These are phyloP conservation scores for Vanessa cardui DNA, from an alignment of 2,888 invertebrate genomes.

Conservation along the genomic window DNA sequence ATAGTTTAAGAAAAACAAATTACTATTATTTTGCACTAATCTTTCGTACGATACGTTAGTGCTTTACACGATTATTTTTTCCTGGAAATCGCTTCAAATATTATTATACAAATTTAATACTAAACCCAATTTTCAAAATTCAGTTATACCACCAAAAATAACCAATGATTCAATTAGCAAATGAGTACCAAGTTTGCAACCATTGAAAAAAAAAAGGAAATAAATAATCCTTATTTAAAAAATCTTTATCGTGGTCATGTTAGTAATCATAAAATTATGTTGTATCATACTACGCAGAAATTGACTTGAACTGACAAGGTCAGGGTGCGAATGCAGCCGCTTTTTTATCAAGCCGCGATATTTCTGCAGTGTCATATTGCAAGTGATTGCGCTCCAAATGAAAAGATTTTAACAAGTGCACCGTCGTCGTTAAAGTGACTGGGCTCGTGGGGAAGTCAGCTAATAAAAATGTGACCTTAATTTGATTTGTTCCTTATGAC, in stretches of 20 bases:
- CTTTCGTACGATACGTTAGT: too few species aligned
- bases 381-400: constrained; percentile 28
- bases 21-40: too few species aligned
- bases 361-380: constrained; percentile 44
- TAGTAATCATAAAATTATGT: constrained; percentile 36
- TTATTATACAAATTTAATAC: too few species aligned
- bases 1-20: too few species aligned
- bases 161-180: too few species aligned
- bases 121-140: too few species aligned
- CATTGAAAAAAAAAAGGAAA: neutral
- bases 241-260: constrained; percentile 23
- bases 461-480: constrained; percentile 16
- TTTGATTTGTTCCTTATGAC: constrained; percentile 12
- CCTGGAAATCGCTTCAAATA: too few species aligned
- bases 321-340: constrained; percentile 47
- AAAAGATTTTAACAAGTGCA: constrained; percentile 22
- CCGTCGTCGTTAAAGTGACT: neutral
- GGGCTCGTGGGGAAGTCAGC: neutral
- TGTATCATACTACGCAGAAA: constrained; percentile 39
- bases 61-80: too few species aligned
- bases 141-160: too few species aligned
- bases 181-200: neutral
- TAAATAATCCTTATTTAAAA: constrained; percentile 20
- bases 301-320: constrained; percentile 44
- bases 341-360: constrained; percentile 46